phyloP scores from a whole-genome alignment of 2,113 vertebrate genomes.

The Petroica traversi region DNA sequence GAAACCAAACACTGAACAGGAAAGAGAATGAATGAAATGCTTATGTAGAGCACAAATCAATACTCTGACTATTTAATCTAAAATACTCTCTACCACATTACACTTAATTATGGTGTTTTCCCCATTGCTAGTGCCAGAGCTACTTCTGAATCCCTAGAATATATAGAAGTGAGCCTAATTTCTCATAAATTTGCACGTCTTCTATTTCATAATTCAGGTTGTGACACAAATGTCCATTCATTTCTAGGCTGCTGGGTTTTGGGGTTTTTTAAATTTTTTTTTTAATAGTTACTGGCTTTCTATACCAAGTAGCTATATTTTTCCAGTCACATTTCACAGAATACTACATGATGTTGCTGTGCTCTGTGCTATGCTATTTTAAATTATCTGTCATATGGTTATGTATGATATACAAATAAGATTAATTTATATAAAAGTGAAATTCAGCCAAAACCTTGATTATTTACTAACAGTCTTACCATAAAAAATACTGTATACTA shows the following conservation, averaged over 20 bases:
- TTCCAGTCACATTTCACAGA: background rate
- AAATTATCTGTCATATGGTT: background rate
- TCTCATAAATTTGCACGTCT: background rate
- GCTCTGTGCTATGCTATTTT: background rate
- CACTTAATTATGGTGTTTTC: background rate
- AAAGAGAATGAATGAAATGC: background rate
- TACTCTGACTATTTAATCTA: background rate
- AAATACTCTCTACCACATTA: background rate
- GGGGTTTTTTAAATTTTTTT: background rate
- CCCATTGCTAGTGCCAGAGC: background rate
- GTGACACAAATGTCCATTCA: background rate
- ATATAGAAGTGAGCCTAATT: background rate
- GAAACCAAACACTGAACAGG: background rate
- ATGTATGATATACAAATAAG: background rate
- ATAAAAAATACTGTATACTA: background rate
- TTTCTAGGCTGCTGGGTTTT: background rate
- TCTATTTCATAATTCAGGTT: background rate
- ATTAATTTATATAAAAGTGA: background rate
- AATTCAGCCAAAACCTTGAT: background rate
- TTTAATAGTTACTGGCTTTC: background rate
- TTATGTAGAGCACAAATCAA: background rate
- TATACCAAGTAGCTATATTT: background rate
- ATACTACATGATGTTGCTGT: background rate
- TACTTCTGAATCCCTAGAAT: background rate
- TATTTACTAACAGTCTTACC: background rate